phyloP scores from a whole-genome alignment of 1,140 invertebrate species.

The Melitaea cinxia region DNA sequence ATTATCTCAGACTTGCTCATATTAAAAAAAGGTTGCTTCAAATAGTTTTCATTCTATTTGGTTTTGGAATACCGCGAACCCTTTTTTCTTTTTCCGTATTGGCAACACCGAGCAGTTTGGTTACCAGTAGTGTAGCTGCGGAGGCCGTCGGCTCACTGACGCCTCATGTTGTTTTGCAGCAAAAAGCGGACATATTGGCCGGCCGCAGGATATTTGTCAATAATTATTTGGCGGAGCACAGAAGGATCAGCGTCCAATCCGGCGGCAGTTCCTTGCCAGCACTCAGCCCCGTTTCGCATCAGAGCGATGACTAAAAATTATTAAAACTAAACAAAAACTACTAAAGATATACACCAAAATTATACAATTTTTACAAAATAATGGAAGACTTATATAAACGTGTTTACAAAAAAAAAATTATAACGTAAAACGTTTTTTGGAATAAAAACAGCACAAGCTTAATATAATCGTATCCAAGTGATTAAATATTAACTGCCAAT shows the following conservation, averaged over 20 bases:
- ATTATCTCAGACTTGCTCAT: too few species aligned
- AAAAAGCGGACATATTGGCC: conserved; percentile 82
- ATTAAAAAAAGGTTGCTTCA: too few species aligned
- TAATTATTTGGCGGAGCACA: conserved; percentile 83
- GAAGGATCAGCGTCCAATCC: conserved; percentile 82
- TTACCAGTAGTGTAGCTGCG: conserved; percentile 43
- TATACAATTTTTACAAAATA: conserved; percentile 32
- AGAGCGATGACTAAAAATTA: conserved; percentile 75
- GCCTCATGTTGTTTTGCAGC: conserved; percentile 79
- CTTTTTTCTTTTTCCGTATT: conserved; percentile 50
- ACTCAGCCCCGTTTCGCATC: conserved; percentile 78
- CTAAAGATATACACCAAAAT: conserved; percentile 24
- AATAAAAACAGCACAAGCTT: conserved; percentile 27
- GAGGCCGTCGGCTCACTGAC: conserved; percentile 56
- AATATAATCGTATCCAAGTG: conserved; percentile 28
- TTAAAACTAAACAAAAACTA: conserved; percentile 37
- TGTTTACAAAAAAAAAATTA: conserved; percentile 17
- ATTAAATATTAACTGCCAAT: conserved; percentile 37
- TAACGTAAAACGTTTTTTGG: conserved; percentile 15
- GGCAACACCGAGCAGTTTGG: conserved; percentile 55
- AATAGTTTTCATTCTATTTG: conserved; percentile 41
- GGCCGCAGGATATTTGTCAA: conserved; percentile 82
- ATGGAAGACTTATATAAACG: conserved; percentile 21
- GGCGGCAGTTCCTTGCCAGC: conserved; percentile 77
- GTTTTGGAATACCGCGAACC: conserved; percentile 59